Conservation (phyloP, 53 echinoderm and acorn worm species). For the Astropecten irregularis region DNA sequence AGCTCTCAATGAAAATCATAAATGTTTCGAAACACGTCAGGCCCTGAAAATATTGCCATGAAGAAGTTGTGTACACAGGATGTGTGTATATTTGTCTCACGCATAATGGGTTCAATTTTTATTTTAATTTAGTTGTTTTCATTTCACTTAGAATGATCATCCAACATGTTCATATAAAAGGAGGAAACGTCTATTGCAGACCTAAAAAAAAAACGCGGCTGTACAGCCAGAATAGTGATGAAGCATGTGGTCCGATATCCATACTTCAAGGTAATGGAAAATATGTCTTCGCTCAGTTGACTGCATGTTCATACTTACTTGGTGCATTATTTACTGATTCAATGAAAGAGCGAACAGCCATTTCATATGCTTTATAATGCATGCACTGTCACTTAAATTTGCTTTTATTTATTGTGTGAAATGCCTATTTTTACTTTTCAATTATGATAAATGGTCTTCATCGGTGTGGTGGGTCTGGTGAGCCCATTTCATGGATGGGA, state of each 20-base stretch:
- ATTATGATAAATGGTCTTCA: neutral
- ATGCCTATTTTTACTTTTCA: neutral
- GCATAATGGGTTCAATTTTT: too few species aligned
- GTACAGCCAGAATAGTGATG: slow-evolving; percentile 4
- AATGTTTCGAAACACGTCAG: too few species aligned
- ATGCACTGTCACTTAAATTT: neutral
- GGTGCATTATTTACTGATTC: too few species aligned
- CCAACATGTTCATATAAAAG: neutral
- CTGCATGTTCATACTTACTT: neutral
- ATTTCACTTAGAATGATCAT: neutral
- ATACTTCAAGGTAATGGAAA: neutral
- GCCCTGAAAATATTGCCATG: too few species aligned
- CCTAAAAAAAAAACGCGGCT: neutral
- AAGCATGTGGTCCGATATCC: slow-evolving; percentile 14
- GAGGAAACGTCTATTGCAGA: neutral
- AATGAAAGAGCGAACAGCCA: neutral
- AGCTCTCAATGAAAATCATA: too few species aligned
- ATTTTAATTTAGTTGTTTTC: neutral
- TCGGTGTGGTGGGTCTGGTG: too few species aligned
- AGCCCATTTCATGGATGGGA: too few species aligned
- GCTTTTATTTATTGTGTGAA: neutral
- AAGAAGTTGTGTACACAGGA: too few species aligned
- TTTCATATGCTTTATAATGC: neutral
- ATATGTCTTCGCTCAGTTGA: neutral
- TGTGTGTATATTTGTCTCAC: too few species aligned